A percentile compares a stretch with the other conserved stretches of the same genome.
These are phyloP conservation scores for Microctonus brassicae DNA, from an alignment of 2,888 invertebrate species.

Conservation along the genomic window DNA sequence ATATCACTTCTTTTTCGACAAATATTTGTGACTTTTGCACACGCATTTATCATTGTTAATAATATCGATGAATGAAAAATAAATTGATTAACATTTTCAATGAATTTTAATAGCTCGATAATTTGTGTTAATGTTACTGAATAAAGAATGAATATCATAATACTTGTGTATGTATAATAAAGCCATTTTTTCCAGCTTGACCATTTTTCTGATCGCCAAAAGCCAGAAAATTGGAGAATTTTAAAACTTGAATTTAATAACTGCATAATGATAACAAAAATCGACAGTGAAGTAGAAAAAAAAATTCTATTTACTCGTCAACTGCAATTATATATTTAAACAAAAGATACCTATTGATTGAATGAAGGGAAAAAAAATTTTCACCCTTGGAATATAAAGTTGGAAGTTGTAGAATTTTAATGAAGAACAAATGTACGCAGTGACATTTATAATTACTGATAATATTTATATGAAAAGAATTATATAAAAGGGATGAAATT, in stretches of 20 bases:
- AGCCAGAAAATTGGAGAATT: conserved; percentile 14
- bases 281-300: no score
- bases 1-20: background rate
- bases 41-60: conserved; percentile 12
- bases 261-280: no score
- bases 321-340: no score
- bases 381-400: background rate
- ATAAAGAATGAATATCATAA: conserved; percentile 6
- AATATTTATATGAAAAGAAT: no score
- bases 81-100: conserved; percentile 2
- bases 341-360: no score
- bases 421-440: no score
- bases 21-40: conserved; percentile 5
- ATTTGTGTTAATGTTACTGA: background rate
- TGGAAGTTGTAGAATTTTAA: no score
- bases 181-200: conserved; percentile 6
- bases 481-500: no score
- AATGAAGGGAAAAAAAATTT: background rate
- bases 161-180: conserved; percentile 3
- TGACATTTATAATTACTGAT: no score
- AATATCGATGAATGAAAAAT: conserved; percentile 8
- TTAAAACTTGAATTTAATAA: background rate
- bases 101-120: background rate
- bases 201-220: conserved; percentile 6
- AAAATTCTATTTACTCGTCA: no score